phyloP scores from a whole-genome alignment of 2,797 vertebrate species.

The Coranthus polyacanthus region DNA sequence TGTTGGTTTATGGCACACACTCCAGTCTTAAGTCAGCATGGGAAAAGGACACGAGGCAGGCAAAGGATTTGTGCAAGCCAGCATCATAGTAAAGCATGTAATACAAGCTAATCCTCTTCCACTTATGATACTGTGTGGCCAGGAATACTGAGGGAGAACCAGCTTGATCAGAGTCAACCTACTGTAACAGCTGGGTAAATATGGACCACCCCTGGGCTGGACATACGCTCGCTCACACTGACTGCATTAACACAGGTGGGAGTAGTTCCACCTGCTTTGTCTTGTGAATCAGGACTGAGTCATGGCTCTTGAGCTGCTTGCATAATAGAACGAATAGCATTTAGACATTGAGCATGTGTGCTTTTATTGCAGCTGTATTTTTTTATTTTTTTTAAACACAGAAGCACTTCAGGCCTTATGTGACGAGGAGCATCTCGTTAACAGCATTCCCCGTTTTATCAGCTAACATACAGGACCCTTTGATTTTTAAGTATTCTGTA shows the following conservation, averaged over 20 bases:
- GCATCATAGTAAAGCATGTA: slow-evolving; percentile 66
- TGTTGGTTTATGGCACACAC: slow-evolving; percentile 34
- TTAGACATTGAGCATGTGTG: too few species aligned
- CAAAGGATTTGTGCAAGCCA: slow-evolving; percentile 54
- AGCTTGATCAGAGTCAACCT: slow-evolving; percentile 49
- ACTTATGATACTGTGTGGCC: slow-evolving; percentile 43
- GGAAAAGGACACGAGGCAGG: slow-evolving; percentile 36
- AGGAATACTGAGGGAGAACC: slow-evolving; percentile 16
- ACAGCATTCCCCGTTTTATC: too few species aligned
- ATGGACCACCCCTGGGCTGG: slow-evolving; percentile 28
- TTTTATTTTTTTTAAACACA: too few species aligned
- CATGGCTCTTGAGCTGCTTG: slow-evolving; percentile 21
- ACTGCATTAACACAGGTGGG: slow-evolving; percentile 48
- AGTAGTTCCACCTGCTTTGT: slow-evolving; percentile 40
- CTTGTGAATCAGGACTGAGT: slow-evolving; percentile 36
- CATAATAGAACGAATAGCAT: slow-evolving; percentile 17
- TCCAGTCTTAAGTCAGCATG: slow-evolving; percentile 49
- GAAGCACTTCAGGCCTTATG: too few species aligned
- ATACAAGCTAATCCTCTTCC: slow-evolving; percentile 68
- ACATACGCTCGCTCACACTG: slow-evolving; percentile 34
- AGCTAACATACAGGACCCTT: too few species aligned
- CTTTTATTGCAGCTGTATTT: too few species aligned
- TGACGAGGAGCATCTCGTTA: too few species aligned
- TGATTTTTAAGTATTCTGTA: too few species aligned
- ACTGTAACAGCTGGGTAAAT: slow-evolving; percentile 61